Evolutionary conservation across 2,113 vertebrate genomes (phyloP).

Genomic region (Collichthys lucidus): DNA sequence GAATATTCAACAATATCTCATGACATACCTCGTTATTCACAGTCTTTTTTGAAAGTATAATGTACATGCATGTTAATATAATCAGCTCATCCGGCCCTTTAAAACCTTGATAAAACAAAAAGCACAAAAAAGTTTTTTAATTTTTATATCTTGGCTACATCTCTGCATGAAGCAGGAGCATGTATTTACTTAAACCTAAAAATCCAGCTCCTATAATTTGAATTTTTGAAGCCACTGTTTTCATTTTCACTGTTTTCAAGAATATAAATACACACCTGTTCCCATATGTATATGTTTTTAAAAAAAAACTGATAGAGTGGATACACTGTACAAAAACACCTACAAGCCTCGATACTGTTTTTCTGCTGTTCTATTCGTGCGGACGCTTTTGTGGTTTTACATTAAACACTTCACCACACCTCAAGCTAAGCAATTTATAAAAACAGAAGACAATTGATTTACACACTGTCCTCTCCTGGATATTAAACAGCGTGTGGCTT

Average conservation of each 20-base stretch:
- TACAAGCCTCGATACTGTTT: not conserved
- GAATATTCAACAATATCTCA: not conserved
- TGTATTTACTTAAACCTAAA: not conserved
- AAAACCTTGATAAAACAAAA: not conserved
- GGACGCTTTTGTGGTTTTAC: not conserved
- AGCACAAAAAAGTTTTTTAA: slow-evolving; percentile 1
- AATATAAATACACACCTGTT: not conserved
- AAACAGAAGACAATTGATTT: not conserved
- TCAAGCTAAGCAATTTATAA: not conserved
- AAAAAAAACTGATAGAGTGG: not conserved
- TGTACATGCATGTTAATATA: not conserved
- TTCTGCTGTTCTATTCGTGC: not conserved
- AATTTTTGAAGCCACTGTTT: not conserved
- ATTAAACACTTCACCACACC: not conserved
- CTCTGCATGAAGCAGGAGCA: not conserved
- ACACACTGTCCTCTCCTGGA: not conserved
- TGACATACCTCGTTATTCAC: no score
- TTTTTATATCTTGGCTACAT: slow-evolving; percentile 26
- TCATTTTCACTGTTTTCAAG: no score
- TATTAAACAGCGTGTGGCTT: not conserved
- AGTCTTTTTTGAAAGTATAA: no score
- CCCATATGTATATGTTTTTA: no score
- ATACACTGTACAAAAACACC: not conserved
- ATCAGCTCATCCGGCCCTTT: not conserved
- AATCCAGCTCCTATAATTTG: not conserved